Evolutionary conservation across 2,797 vertebrate species (phyloP).

Genomic region (Ficedula albicollis): DNA sequence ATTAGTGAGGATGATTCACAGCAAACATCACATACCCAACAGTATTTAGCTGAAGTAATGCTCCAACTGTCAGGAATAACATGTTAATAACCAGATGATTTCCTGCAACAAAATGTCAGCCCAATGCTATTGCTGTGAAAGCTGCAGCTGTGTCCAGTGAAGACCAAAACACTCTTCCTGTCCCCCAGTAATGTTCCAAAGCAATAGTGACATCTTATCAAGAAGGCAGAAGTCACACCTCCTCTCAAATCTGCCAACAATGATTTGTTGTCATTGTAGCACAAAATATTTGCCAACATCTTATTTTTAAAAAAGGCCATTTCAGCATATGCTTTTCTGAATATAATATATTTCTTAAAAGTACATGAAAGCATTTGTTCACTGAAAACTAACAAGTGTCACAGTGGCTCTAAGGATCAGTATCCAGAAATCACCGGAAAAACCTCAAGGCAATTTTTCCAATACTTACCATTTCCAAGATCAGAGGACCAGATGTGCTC

Average conservation of each 20-base stretch:
- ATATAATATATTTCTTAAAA: not conserved
- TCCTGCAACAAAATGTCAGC: not conserved
- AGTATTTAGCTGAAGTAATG: not conserved
- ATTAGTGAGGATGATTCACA: not conserved
- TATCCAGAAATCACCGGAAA: not conserved
- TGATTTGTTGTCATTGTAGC: not conserved
- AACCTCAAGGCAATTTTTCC: not conserved
- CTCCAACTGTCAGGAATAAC: not conserved
- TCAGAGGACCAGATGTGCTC: not conserved
- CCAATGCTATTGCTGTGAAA: not conserved
- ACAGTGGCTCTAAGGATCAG: not conserved
- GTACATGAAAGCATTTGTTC: not conserved
- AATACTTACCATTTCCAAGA: not conserved
- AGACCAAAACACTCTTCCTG: rapidly evolving
- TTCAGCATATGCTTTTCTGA: not conserved
- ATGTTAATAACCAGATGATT: not conserved
- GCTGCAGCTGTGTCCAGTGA: not conserved
- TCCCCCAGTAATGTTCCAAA: not conserved
- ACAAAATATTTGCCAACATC: not conserved
- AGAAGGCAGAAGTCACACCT: not conserved
- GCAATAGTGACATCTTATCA: not conserved
- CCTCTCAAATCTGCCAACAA: not conserved
- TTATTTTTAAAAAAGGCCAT: not conserved
- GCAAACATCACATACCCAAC: not conserved
- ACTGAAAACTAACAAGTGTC: not conserved